These are phyloP conservation scores for Scopus umbretta DNA, from an alignment of 2,113 vertebrate genomes.

Conservation along the genomic window DNA sequence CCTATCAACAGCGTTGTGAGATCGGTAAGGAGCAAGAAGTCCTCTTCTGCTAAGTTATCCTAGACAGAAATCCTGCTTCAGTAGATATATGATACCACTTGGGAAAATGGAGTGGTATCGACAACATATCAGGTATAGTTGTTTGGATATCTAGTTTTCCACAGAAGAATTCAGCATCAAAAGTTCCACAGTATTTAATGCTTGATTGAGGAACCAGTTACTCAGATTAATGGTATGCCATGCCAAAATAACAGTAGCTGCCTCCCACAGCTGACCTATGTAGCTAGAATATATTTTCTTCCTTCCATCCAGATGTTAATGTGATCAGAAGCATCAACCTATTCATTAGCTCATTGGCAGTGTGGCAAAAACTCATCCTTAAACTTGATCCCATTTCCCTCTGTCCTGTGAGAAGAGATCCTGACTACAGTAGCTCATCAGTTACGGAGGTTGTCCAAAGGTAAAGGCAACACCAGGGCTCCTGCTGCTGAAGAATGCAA, in stretches of 20 bases:
- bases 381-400: neutral
- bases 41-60: neutral
- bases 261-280: neutral
- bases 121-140: neutral
- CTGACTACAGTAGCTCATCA: neutral
- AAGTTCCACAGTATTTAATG: neutral
- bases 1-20: neutral
- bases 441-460: neutral
- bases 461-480: neutral
- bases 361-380: neutral
- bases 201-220: neutral
- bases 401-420: neutral
- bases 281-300: neutral
- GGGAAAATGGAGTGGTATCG: neutral
- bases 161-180: neutral
- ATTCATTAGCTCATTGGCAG: neutral
- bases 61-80: neutral
- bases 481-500: neutral
- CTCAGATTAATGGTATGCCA: neutral
- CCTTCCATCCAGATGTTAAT: constrained; percentile 9
- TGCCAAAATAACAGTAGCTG: neutral
- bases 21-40: neutral
- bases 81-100: neutral
- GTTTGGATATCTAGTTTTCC: neutral
- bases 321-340: neutral